phyloP scores from a whole-genome alignment of 2,113 vertebrate species.

The Synodontis membranacea region DNA sequence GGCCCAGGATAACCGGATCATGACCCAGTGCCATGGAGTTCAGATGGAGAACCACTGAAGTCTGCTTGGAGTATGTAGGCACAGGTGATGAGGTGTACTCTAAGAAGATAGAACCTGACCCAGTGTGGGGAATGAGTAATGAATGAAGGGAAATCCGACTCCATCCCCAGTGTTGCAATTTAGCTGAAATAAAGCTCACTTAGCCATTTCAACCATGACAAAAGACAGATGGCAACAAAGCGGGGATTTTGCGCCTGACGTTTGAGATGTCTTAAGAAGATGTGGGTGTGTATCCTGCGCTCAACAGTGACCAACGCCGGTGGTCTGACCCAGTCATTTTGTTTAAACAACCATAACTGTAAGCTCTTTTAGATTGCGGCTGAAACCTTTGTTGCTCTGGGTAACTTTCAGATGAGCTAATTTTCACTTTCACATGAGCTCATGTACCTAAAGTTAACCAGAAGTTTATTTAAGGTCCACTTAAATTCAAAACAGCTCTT shows the following conservation, averaged over 20 bases:
- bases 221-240: neutral
- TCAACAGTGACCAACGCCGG: neutral
- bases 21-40: neutral
- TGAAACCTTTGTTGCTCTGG: neutral
- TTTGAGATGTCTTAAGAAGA: constrained; percentile 11
- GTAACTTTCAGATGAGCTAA: constrained; percentile 27
- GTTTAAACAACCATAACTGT: constrained; percentile 12
- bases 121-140: neutral
- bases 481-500: constrained; percentile 11
- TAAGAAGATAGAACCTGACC: neutral
- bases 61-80: neutral
- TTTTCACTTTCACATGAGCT: constrained; percentile 23
- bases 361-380: neutral
- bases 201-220: neutral
- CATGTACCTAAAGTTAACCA: neutral
- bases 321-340: constrained; percentile 13
- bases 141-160: neutral
- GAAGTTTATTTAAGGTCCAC: constrained; percentile 12
- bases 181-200: neutral
- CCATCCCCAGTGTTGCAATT: neutral
- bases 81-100: neutral
- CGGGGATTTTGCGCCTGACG: neutral
- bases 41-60: neutral
- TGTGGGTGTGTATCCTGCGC: neutral
- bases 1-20: neutral